Base-by-base conservation (phyloP, 2,113 vertebrate species). In the Ranitomeya variabilis region DNA sequence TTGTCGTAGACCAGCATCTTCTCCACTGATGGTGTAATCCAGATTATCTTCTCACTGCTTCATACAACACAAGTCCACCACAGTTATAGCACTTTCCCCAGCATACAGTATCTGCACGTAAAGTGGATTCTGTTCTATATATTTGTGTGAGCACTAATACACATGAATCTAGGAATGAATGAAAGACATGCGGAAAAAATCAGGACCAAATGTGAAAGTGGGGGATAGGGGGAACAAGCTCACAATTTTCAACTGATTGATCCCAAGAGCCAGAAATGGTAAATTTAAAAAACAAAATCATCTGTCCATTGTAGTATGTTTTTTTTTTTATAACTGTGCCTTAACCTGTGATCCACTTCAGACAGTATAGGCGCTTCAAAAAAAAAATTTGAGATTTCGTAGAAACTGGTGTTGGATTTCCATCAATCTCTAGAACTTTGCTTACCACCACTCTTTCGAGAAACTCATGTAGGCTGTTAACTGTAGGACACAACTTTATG, bases 161-260 rank as follows among this genome's bases (percentile, higher is more conserved):
- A n/a, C 57, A 79, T 57, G 76, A 19, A 51, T 52, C 74, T 2
- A 77, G 74, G 55, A 7, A 57, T 57, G n/a, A n/a, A 7, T 57
- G n/a, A n/a, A 7, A 14, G 54, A 80, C 54, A 59, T 80, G 51
- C 5, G 13, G 26, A 81, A 26, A 62, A 81, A 45, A 81, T 81
- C 57, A 81, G 80, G 57, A 81, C 80, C 80, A 81, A 81, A 81
- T 81, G 57, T 37, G 15, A 62, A 16, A 4, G 54, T 9, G 21
- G 11, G 9, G 7, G 80, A 59, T 26, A 4, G 80, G 79, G 73
- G 12, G 26, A 26, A 59, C 18, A 18, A 60, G 10, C 31, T 62
- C 5, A 26, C 2, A 37, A 21, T 59, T 15, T 80, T 21, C 14
- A 80, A 80, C 78, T 80, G 54, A 18, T 19, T 45, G 57, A 37